phyloP scores from a whole-genome alignment of 1,140 invertebrate species.

The Bombus fervidus region DNA sequence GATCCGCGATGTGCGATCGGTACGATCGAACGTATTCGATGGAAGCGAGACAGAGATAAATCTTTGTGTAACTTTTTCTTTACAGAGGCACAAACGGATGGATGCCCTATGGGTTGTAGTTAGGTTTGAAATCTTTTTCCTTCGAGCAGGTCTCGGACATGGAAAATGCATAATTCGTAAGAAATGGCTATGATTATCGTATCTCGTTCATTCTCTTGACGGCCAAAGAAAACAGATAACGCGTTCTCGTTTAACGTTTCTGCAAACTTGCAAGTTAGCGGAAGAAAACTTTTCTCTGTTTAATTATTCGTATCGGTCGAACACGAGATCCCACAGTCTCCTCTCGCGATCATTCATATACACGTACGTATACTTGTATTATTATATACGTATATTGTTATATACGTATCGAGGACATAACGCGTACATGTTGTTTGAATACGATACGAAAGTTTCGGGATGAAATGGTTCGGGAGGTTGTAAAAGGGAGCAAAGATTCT shows the following conservation, averaged over 20 bases:
- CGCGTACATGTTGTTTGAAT: too few species aligned
- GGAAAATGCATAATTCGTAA: slow-evolving; percentile 10
- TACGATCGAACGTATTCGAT: neutral
- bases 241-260: neutral
- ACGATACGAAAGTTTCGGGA: neutral
- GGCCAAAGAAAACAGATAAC: slow-evolving; percentile 20
- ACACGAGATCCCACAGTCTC: too few species aligned
- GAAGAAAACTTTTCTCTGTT: neutral
- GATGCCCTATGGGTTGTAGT: neutral
- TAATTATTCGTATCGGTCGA: neutral
- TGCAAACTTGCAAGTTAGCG: too few species aligned
- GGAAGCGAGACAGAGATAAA: neutral
- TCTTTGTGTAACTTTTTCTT: slow-evolving; percentile 26
- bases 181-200: slow-evolving; percentile 8
- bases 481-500: neutral
- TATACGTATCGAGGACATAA: too few species aligned
- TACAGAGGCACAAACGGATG: slow-evolving; percentile 1
- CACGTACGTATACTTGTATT: neutral
- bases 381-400: too few species aligned
- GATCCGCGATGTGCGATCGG: neutral
- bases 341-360: neutral
- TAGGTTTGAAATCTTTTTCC: slow-evolving; percentile 33
- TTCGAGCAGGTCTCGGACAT: slow-evolving; percentile 42
- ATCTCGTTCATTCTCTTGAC: slow-evolving; percentile 16
- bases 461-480: neutral